phyloP scores from a whole-genome alignment of 2,113 vertebrate genomes.

The Oreotrochilus melanogaster region DNA sequence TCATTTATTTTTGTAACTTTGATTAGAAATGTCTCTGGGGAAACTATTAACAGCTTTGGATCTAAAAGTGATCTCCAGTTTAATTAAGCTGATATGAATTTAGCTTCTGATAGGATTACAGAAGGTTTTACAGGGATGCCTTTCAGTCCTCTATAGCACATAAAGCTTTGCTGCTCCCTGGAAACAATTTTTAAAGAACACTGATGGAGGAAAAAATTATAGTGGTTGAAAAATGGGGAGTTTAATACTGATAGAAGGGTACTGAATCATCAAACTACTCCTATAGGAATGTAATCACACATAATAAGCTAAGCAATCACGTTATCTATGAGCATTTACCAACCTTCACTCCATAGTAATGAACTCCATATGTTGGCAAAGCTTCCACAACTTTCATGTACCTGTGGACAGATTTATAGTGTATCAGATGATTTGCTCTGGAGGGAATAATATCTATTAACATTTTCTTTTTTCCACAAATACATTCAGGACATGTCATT shows the following conservation, averaged over 20 bases:
- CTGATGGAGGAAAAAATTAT: not conserved
- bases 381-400: constrained; percentile 95
- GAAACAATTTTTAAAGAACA: not conserved
- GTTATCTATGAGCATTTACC: constrained; percentile 42
- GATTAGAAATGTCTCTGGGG: not conserved
- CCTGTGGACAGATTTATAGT: constrained; percentile 80
- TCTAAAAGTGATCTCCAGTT: not conserved
- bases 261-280: constrained; percentile 19
- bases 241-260: constrained; percentile 13
- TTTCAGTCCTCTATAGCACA: not conserved
- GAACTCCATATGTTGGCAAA: constrained; percentile 95
- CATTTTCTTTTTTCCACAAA: constrained; percentile 2
- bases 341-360: constrained; percentile 99
- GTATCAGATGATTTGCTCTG: constrained; percentile 23
- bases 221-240: not conserved
- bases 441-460: constrained; percentile 26
- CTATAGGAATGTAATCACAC: constrained; percentile 35
- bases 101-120: not conserved
- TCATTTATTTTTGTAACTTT: not conserved
- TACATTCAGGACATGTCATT: not conserved
- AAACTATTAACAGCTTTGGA: not conserved
- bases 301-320: constrained; percentile 13
- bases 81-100: constrained; percentile 33
- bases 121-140: not conserved
- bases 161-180: not conserved